A percentile compares a stretch with the other conserved stretches of the same genome.
Evolutionary conservation across 92 coral and sea anemone genomes (phyloP).

Genomic region (Porites rus): DNA sequence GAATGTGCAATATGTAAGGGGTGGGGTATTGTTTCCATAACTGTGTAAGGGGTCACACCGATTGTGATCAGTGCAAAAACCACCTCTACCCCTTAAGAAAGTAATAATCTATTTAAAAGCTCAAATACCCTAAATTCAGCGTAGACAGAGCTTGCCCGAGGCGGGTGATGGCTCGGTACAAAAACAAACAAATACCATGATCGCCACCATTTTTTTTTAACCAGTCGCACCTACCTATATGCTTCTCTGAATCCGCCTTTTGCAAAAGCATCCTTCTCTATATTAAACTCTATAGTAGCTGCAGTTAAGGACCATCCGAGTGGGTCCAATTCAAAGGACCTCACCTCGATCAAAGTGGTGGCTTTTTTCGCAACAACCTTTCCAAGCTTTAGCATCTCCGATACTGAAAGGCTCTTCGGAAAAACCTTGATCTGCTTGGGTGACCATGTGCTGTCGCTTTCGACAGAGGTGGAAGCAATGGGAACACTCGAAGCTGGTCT

Average conservation of each 20-base stretch:
- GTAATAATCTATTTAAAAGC: background rate
- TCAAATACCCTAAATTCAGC: too few relatives aligned
- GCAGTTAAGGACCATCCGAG: conserved; percentile 52
- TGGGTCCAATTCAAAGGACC: conserved; percentile 40
- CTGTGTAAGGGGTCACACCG: background rate
- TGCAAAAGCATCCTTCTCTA: conserved; percentile 50
- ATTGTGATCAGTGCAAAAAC: background rate
- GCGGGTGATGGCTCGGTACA: background rate
- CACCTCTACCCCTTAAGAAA: background rate
- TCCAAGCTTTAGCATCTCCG: conserved; percentile 62
- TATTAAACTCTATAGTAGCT: conserved; percentile 38
- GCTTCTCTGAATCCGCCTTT: conserved; percentile 43
- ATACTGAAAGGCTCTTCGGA: conserved; percentile 61
- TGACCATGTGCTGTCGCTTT: conserved; percentile 3
- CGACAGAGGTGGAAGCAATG: conserved; percentile 2
- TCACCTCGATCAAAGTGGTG: conserved; percentile 42
- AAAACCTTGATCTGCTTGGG: conserved; percentile 27
- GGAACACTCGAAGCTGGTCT: conserved; percentile 4
- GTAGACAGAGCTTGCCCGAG: background rate
- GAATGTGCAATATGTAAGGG: too few relatives aligned
- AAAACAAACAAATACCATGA: background rate
- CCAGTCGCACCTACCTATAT: conserved; percentile 18
- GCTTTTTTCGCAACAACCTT: conserved; percentile 41
- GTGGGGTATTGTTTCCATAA: too few relatives aligned
- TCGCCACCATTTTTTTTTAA: background rate